Conservation (phyloP, 2,797 vertebrate genomes). For the Pitangus sulphuratus region DNA sequence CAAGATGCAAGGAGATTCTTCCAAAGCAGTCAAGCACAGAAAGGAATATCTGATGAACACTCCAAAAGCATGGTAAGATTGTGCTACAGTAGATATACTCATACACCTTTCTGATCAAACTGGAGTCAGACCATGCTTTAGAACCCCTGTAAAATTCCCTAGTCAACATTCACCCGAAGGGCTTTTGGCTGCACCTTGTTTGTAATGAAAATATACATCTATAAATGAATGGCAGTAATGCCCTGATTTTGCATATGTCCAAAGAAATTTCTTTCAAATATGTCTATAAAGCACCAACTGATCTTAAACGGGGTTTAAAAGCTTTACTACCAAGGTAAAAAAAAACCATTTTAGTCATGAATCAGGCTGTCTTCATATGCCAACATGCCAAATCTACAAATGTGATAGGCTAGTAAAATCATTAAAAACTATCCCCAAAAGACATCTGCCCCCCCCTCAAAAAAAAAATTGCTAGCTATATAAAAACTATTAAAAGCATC, state of each 20-base stretch:
- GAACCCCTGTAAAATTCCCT: not conserved
- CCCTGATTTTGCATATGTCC: not conserved
- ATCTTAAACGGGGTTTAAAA: not conserved
- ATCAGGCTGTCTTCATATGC: not conserved
- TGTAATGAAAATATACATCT: not conserved
- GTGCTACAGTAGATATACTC: not conserved
- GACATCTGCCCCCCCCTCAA: not conserved
- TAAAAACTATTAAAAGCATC: slow-evolving; percentile 53
- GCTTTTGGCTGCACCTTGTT: not conserved
- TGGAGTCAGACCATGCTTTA: not conserved
- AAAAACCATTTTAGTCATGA: slow-evolving; percentile 1
- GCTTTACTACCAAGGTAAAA: slow-evolving; percentile 28
- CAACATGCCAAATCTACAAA: not conserved
- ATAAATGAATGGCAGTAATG: not conserved
- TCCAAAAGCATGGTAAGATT: not conserved
- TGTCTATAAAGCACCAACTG: not conserved
- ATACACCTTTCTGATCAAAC: not conserved
- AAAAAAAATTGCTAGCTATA: slow-evolving; percentile 43
- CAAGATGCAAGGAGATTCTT: not conserved
- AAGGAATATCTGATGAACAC: not conserved
- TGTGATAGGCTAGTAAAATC: slow-evolving; percentile 46
- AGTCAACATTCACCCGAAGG: not conserved
- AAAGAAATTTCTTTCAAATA: not conserved
- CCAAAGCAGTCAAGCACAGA: not conserved
- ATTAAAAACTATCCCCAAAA: slow-evolving; percentile 51